These are phyloP conservation scores for Gobio occitaniae DNA, from an alignment of 2,797 vertebrate species.

Conservation along the genomic window DNA sequence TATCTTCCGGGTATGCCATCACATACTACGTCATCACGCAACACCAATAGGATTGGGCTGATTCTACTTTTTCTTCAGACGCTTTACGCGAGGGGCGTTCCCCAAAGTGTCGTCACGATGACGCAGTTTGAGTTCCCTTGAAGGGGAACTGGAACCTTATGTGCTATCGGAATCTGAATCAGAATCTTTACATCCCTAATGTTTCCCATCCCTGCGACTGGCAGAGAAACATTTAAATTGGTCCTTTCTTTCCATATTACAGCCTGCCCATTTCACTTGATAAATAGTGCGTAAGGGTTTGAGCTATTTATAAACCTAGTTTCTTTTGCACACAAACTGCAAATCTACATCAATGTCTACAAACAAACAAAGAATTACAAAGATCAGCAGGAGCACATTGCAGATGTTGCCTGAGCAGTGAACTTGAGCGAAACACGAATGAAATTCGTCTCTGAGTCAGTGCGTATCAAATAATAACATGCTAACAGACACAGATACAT, in stretches of 20 bases:
- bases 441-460: not conserved
- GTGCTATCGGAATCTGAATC: not conserved
- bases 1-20: no score
- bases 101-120: no score
- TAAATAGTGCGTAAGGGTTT: constrained; percentile 71
- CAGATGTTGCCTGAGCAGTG: not conserved
- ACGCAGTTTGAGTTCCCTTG: no score
- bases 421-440: not conserved
- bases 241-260: constrained; percentile 69
- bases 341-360: constrained; percentile 35
- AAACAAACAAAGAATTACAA: not conserved
- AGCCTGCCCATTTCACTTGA: constrained; percentile 73
- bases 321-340: constrained; percentile 19
- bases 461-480: not conserved
- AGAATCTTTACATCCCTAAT: constrained; percentile 3
- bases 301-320: constrained; percentile 74
- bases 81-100: no score
- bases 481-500: not conserved
- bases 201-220: not conserved
- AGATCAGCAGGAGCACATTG: not conserved
- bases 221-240: constrained; percentile 48
- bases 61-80: no score
- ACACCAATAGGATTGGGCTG: no score
- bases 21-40: no score
- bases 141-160: not conserved